Base-by-base conservation (phyloP, 2,113 vertebrate species). In the Egretta garzetta region DNA sequence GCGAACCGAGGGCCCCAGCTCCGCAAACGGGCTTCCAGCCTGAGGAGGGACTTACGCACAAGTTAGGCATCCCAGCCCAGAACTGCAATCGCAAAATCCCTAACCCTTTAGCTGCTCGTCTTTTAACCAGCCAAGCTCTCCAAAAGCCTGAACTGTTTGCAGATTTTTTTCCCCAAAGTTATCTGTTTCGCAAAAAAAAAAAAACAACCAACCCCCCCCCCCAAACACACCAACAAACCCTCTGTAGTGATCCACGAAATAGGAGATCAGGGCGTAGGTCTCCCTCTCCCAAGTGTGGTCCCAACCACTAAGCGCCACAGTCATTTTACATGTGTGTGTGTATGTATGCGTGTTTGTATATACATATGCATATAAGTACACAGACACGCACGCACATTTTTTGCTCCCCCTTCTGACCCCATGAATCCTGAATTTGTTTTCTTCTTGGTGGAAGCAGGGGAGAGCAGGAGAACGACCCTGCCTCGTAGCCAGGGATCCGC, bases 11-110 rank as follows among this genome's bases (percentile, higher is more conserved):
- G 92, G 97, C 95, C 92, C 90, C 95, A 90, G 92, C 79, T 95
- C 88, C 3, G 0, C 88, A 60, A 80, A 85, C 6, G 2, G 67
- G 85, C 92, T 96, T 83, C 93, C 88, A 97, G 96, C 92, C 94
- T 96, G 92, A 95, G 72, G 53, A 95, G 79, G 71, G 82, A 95
- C 96, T 94, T 96, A 95, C 66, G 50, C 90, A 95, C 84, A 68
- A 93, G 93, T 96, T 12, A 96, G 93, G 93, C 96, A 96, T 95
- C 92, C 88, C 95, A 92, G 92, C 79, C 95, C 95, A 97, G 79
- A 92, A 93, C 53, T 41, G 87, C 81, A 84, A 0, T 71, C 74
- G 0, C 84, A 86, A 95, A 96, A 96, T 95, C 95, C 90, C 95
- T 95, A 97, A 97, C 95, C 95, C 95, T 96, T 97, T 94, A 94